Base-by-base conservation (phyloP, 2,113 vertebrate species). In the Hucho hucho region DNA sequence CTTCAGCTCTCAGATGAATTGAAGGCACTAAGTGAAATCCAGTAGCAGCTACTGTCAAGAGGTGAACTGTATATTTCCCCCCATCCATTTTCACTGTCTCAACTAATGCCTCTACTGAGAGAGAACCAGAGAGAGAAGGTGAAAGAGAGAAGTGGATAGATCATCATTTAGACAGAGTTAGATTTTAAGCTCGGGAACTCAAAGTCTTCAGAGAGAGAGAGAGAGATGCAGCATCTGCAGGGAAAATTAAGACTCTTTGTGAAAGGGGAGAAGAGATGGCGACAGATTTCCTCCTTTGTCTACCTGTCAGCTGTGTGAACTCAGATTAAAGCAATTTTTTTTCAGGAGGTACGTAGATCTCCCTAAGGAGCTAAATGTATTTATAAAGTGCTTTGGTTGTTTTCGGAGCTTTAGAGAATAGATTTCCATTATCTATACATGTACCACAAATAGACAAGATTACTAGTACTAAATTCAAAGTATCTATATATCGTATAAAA, bases 341-440 rank as follows among this genome's bases (percentile, higher is more conserved):
- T 69, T 78, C 70, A 75, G 13, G 37, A 70, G 63, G 32, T 75
- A 61, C 49, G n/a, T 53, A 69, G 6, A 56, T 75, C 18, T 58
- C 69, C 25, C 47, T 5, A 56, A 20, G 79, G 64, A 84, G 76
- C 74, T 22, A 80, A 76, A 73, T 86, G 80, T 89, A 86, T 82
- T 86, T 82, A 86, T 79, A 77, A 82, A 75, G 72, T 80, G 68
- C 69, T 86, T 80, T 18, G 37, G 14, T 53, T 16, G 49, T 16
- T 53, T 69, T 32, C 75, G 65, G 58, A 81, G 81, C 77, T 72
- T 79, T 78, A 86, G 80, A 75, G 49, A 77, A 76, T 76, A 77
- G 43, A 73, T 79, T 64, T 81, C 18, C 67, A 79, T 65, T 73
- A 73, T 82, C 46, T 84, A 59, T 24, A 46, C 65, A 66, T 75